Percentiles rank a stretch among this genome's conserved stretches.
Evolutionary conservation across 2,888 invertebrate species (phyloP).

Genomic region (Stenotaenia linearis): DNA sequence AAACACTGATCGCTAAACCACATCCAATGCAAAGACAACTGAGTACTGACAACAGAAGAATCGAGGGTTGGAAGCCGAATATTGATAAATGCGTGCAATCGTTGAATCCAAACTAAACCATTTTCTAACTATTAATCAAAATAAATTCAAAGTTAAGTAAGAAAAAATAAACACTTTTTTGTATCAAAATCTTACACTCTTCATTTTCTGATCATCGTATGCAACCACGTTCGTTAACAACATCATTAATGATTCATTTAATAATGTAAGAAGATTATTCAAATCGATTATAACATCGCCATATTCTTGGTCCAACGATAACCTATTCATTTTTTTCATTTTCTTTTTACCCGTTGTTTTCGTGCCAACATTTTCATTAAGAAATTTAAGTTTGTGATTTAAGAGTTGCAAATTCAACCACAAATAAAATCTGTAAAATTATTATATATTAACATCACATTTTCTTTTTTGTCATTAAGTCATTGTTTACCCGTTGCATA

Average conservation of each 20-base stretch:
- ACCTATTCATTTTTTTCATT: background rate
- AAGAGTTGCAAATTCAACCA: background rate
- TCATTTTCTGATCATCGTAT: background rate
- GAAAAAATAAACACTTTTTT: background rate
- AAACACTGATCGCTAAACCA: slow-evolving; percentile 31
- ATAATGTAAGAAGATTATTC: background rate
- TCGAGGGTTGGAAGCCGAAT: background rate
- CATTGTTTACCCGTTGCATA: no score
- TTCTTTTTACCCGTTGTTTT: background rate
- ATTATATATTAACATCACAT: no score
- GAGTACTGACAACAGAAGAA: background rate
- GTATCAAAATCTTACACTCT: background rate
- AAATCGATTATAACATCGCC: background rate
- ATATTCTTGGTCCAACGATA: background rate
- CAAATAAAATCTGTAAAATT: background rate
- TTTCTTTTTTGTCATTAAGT: no score
- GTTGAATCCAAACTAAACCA: background rate
- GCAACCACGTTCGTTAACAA: background rate
- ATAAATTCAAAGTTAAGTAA: background rate
- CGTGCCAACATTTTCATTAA: background rate
- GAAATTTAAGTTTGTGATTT: background rate
- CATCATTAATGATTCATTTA: background rate
- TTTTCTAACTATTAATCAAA: background rate
- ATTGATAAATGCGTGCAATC: background rate
- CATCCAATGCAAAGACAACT: slow-evolving; percentile 33